Evolutionary conservation across 2,113 vertebrate genomes (phyloP), one percentile per base, ranked within the genome.

Genomic region (Menura novaehollandiae): DNA sequence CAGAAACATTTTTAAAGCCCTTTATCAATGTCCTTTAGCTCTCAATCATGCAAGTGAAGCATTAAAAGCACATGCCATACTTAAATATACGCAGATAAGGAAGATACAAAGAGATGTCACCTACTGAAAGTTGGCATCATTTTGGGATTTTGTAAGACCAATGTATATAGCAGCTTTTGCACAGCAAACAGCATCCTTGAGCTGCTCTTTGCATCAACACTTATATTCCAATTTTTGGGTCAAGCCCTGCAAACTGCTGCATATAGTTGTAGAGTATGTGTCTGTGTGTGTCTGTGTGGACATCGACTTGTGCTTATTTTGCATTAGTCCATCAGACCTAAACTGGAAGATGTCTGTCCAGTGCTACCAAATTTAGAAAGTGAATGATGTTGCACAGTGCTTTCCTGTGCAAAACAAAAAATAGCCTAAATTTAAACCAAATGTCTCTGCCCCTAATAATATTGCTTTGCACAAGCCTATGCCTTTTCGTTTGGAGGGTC

Each of bases 1-100:
- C 32, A 62, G 66, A 91, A 86, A 27, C 8, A 71, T 67, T 81
- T 83, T 87, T 11, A 92, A 95, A 96, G 32, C 13, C 43, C 24
- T 92, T 92, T 82, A 64, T 89, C 51, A 72, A 41, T 81, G 49
- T 84, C 32, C 15, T 71, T 81, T 56, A 12, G 59, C 68, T 62
- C 37, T 90, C 56, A 53, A 0, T 15, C 68, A 37, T 88, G 24
- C 28, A 69, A 90, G 28, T 35, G n/a, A 89, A 85, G 11, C 11
- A 15, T 62, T 69, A 55, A 18, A 85, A 85, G 24, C 33, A 66
- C 2, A 26, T 30, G 22, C 9, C 12, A 41, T 47, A 39, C 12
- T 33, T 76, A 58, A 9, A 58, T 60, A 51, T 62, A 79, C 22
- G 53, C 55, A 79, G 77, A 92, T 72, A 88, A 63, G 27, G 18